Percentiles rank a stretch among this genome's conserved stretches.
phyloP scores from a whole-genome alignment of 2,888 invertebrate genomes.

The Drosophila greeni region DNA sequence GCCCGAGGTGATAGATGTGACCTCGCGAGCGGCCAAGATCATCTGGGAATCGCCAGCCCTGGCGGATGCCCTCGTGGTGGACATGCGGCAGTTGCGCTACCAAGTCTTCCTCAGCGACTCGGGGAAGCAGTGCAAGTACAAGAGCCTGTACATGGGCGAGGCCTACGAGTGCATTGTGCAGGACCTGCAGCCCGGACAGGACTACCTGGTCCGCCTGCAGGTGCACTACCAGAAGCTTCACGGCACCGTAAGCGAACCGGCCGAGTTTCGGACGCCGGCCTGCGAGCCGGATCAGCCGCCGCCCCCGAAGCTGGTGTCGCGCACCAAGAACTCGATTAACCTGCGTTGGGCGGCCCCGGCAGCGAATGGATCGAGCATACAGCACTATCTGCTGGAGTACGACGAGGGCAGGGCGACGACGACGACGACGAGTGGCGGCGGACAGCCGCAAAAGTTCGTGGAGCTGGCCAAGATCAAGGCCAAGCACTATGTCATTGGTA shows the following conservation, averaged over 20 bases:
- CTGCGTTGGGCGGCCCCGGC: constrained; percentile 85
- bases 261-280: constrained; percentile 88
- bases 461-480: constrained; percentile 87
- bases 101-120: constrained; percentile 89
- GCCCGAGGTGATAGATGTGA: constrained; percentile 89
- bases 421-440: constrained; percentile 21
- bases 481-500: constrained; percentile 87
- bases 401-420: constrained; percentile 82
- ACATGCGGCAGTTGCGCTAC: constrained; percentile 82
- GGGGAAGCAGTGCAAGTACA: constrained; percentile 89
- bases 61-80: constrained; percentile 71
- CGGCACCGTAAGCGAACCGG: constrained; percentile 87
- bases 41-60: constrained; percentile 86
- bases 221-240: constrained; percentile 86
- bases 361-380: constrained; percentile 89
- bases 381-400: constrained; percentile 87
- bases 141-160: constrained; percentile 89
- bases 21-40: constrained; percentile 90
- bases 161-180: constrained; percentile 89
- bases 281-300: constrained; percentile 89
- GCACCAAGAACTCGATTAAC: constrained; percentile 85
- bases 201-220: constrained; percentile 90
- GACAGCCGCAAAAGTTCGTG: constrained; percentile 81
- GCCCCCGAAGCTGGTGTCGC: constrained; percentile 86
- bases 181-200: constrained; percentile 92